Conservation (phyloP, 2,888 invertebrate species). For the Diogma glabrata region DNA sequence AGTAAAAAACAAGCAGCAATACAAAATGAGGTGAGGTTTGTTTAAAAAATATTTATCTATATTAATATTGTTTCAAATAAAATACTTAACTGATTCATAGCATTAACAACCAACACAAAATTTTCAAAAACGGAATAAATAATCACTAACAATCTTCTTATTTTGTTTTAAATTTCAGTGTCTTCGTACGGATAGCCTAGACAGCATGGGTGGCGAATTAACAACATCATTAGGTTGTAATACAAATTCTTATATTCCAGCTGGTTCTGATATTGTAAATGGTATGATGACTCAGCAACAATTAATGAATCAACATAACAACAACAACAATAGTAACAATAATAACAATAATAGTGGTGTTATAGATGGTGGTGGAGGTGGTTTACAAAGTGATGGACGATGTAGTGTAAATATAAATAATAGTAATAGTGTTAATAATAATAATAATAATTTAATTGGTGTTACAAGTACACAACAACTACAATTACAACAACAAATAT, state of each 20-base stretch:
- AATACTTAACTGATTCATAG: not conserved
- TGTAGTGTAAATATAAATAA: not conserved
- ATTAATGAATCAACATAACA: slow-evolving; percentile 42
- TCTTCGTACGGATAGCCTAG: slow-evolving; percentile 49
- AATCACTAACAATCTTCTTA: slow-evolving; percentile 8
- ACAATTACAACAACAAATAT: slow-evolving; percentile 43
- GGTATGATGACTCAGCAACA: slow-evolving; percentile 22
- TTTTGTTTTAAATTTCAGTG: slow-evolving; percentile 24
- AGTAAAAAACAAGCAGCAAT: slow-evolving; percentile 29
- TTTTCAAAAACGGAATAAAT: not conserved
- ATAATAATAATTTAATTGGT: slow-evolving; percentile 13
- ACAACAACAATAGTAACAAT: slow-evolving; percentile 25
- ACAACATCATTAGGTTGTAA: slow-evolving; percentile 29
- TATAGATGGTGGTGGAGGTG: not conserved
- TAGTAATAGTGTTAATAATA: slow-evolving; percentile 14
- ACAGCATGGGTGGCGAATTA: slow-evolving; percentile 51
- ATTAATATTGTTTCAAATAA: slow-evolving; percentile 2
- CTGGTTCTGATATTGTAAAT: slow-evolving; percentile 28
- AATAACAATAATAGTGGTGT: slow-evolving; percentile 11
- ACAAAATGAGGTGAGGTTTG: slow-evolving; percentile 33
- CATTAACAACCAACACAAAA: not conserved
- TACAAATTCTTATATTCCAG: slow-evolving; percentile 35
- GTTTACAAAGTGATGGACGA: slow-evolving; percentile 7
- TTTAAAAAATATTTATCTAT: slow-evolving; percentile 7
- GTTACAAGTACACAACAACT: slow-evolving; percentile 19